These are phyloP conservation scores for Plagiodera versicolora DNA, from an alignment of 2,888 invertebrate species.

Conservation along the genomic window DNA sequence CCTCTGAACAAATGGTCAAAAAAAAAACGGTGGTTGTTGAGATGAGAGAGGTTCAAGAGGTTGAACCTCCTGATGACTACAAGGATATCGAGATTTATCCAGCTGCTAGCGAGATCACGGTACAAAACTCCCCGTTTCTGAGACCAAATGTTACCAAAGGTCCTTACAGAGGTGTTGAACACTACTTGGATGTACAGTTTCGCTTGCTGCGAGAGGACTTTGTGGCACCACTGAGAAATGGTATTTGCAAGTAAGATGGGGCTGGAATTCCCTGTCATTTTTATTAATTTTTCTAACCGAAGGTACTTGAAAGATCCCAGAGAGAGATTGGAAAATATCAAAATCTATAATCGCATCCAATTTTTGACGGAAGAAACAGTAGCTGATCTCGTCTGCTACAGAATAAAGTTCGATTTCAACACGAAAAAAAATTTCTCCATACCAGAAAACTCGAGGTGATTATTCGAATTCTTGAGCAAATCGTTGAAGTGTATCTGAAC, in stretches of 20 bases:
- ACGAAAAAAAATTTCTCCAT: slow-evolving; percentile 44
- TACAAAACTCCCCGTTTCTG: slow-evolving; percentile 52
- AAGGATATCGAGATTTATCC: slow-evolving; percentile 16
- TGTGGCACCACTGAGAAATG: slow-evolving; percentile 70
- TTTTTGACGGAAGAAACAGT: slow-evolving; percentile 31
- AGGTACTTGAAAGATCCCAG: slow-evolving; percentile 32
- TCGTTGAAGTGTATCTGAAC: too few species aligned
- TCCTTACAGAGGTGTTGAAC: slow-evolving; percentile 64
- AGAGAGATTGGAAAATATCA: slow-evolving; percentile 25
- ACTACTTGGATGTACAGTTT: slow-evolving; percentile 82
- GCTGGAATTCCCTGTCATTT: too few species aligned
- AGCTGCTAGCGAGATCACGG: slow-evolving; percentile 49
- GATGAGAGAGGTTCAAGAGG: not conserved
- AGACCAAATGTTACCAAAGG: slow-evolving; percentile 65
- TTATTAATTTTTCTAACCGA: not conserved
- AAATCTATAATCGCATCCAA: slow-evolving; percentile 4
- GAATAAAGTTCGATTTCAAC: slow-evolving; percentile 35
- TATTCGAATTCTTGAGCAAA: too few species aligned
- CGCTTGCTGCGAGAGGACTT: slow-evolving; percentile 79
- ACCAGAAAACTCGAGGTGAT: slow-evolving; percentile 55
- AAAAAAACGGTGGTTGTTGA: not conserved
- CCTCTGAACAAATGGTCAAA: not conserved
- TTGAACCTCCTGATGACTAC: slow-evolving; percentile 18
- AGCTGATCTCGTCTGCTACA: slow-evolving; percentile 30
- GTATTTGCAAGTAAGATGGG: slow-evolving; percentile 55